Base-by-base conservation (phyloP, 1,140 invertebrate genomes). In the Drosophila truncata region DNA sequence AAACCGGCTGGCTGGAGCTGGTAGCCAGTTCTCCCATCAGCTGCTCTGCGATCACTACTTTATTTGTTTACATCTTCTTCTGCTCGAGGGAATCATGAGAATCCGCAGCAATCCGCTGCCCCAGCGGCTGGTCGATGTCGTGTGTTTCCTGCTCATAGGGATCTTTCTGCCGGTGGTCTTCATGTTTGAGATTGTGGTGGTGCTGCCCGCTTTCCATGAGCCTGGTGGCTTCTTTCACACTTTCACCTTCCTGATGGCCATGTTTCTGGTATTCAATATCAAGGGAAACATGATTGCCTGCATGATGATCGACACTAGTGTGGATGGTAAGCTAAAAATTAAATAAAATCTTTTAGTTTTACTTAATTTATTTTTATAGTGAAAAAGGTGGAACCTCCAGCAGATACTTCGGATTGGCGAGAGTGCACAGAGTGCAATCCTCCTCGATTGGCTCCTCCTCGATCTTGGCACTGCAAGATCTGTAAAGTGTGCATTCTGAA, bases 391-490 rank as follows among this genome's bases (percentile, higher is more conserved):
- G 61, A 76, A 0, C 46, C 46, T 3, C 46, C 47, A 3, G 35
- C 69, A 27, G 80, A 27, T 23, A 31, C 16, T 0, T 9, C 35
- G 8, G 44, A 66, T 6, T 87, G 82, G 83, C 55, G 69, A 9
- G 50, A 77, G 37, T 92, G 86, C 55, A 4, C 11, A 0, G 33
- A n/a, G 0, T 91, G 91, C 27, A 55, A 2, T n/a, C 52, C 52
- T 7, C 96, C 98, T 91, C 93, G 94, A 16, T 84, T 96, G 18
- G 94, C 95, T 4, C 98, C 98, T n/a, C 97, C 97, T 18, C 94
- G 98, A 71, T 96, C 98, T 1, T 98, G 97, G 95, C 98, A 99
- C 92, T 99, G 98, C 87, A 93, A 94, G 52, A 94, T 93, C 37
- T 99, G 98, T 82, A 92, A 94, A 71, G 92, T 93, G 20, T 99